phyloP scores from a whole-genome alignment of 2,888 invertebrate genomes.

The Stenodera caucasica region DNA sequence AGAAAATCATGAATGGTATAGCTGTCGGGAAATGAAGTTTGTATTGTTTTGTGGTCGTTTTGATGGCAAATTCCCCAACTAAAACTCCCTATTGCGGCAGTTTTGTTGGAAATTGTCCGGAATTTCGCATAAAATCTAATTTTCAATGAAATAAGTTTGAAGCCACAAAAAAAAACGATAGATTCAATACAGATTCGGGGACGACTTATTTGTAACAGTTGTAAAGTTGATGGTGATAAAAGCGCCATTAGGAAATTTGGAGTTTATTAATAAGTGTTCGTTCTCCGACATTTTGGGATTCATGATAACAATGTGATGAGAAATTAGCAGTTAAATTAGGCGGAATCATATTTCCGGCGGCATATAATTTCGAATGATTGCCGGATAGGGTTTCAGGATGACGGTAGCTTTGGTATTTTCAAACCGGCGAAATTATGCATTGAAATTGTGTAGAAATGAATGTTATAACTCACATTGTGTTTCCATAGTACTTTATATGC shows the following conservation, averaged over 20 bases:
- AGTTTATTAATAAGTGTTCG: constrained; percentile 19
- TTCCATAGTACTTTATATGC: constrained; percentile 81
- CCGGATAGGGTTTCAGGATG: constrained; percentile 1
- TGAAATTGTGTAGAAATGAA: constrained; percentile 28
- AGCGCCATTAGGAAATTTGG: background rate
- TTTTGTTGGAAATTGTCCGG: too few species aligned
- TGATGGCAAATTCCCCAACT: constrained; percentile 25
- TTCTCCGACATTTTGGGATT: constrained; percentile 15
- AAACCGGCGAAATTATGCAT: constrained; percentile 22
- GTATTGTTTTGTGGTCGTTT: constrained; percentile 25
- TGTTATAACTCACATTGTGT: constrained; percentile 69
- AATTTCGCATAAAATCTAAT: too few species aligned
- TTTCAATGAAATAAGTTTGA: too few species aligned
- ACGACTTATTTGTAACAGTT: background rate
- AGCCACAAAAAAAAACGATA: too few species aligned
- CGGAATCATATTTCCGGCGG: constrained; percentile 25
- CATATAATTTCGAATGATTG: background rate
- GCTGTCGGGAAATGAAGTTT: too few species aligned
- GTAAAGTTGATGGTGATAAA: background rate
- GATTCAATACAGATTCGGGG: too few species aligned
- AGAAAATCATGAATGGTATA: too few species aligned
- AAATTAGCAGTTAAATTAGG: constrained; percentile 28
- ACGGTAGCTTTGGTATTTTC: background rate
- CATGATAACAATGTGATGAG: constrained; percentile 25
- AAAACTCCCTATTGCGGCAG: background rate